Base-by-base conservation (phyloP, 2,113 vertebrate genomes). In the Casuarius casuarius region DNA sequence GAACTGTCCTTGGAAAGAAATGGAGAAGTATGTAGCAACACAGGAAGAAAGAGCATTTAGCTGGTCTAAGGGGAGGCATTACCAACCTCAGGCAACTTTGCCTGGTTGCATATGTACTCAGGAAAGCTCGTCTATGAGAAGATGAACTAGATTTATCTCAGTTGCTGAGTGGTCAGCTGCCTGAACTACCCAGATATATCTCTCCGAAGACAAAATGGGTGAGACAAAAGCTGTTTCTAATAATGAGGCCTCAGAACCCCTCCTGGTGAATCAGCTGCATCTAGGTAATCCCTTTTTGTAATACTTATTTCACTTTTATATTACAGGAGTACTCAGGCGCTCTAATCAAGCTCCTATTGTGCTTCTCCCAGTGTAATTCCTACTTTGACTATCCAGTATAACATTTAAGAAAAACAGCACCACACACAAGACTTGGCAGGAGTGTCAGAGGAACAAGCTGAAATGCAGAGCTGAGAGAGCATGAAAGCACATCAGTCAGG, bases 361-460 rank as follows among this genome's bases (percentile, higher is more conserved):
- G 15, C 70, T 78, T 72, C 61, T 84, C 42, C 56, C 62, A 9
- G 19, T 12, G 11, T 26, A 42, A 28, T 28, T 72, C n/a, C 3
- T 65, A 21, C 67, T 84, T 74, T 61, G 51, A 78, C 25, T 33
- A 3, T 10, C 2, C 1, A 28, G 75, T 10, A 4, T 4, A 44
- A 58, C 7, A 9, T 58, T 73, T 73, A 54, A 62, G 88, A 66
- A 94, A 92, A 66, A 4, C 44, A 87, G 58, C 40, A 63, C 13
- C 20, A 29, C 33, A 59, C 5, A 14, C 0, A 0, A 77, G 40
- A 68, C 17, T 44, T 40, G 70, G 11, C 7, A 62, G 29, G 33
- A 72, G 3, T 7, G 5, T 77, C 52, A 42, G 15, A 0, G 1
- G 38, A 92, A 63, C 4, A 5, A 62, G 40, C 31, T 0, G 0